Evolutionary conservation across 2,888 invertebrate species (phyloP).

Genomic region (Steinernema scapterisci): DNA sequence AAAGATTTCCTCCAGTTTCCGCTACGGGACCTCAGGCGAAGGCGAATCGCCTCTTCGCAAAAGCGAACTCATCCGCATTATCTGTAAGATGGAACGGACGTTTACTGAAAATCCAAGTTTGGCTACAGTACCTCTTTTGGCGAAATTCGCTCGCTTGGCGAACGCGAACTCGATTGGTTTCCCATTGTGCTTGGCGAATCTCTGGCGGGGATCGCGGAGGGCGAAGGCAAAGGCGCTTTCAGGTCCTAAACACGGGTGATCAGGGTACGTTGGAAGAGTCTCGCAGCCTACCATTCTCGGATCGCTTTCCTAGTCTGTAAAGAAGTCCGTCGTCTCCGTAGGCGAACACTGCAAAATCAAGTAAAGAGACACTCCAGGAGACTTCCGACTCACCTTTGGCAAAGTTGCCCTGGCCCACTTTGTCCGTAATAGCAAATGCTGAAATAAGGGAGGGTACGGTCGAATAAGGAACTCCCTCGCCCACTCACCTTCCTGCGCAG

Average conservation of each 20-base stretch:
- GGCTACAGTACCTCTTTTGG: conserved; percentile 14
- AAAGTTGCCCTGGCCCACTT: conserved; percentile 44
- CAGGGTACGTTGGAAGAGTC: not conserved
- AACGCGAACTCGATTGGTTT: conserved; percentile 39
- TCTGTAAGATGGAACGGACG: not conserved
- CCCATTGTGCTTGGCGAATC: conserved; percentile 38
- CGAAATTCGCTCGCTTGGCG: conserved; percentile 39
- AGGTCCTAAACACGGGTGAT: conserved; percentile 1
- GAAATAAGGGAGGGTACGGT: not conserved
- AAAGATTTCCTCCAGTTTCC: not conserved
- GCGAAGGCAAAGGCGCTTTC: conserved; percentile 38
- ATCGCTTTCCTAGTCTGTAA: conserved; percentile 39
- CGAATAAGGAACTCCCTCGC: not conserved
- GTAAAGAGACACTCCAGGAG: not conserved
- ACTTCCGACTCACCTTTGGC: conserved; percentile 37
- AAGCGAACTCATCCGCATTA: conserved; percentile 1
- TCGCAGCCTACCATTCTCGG: not conserved
- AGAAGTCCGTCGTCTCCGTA: conserved; percentile 34
- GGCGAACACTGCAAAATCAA: conserved; percentile 37
- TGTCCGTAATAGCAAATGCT: conserved; percentile 40
- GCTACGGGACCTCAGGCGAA: not conserved
- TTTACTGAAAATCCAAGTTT: too few relatives aligned
- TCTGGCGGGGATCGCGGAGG: conserved; percentile 20
- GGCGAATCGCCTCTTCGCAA: conserved; percentile 11
- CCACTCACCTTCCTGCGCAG: conserved; percentile 9